Evolutionary conservation across 2,797 vertebrate species (phyloP).

Genomic region (Galaxias olidus): DNA sequence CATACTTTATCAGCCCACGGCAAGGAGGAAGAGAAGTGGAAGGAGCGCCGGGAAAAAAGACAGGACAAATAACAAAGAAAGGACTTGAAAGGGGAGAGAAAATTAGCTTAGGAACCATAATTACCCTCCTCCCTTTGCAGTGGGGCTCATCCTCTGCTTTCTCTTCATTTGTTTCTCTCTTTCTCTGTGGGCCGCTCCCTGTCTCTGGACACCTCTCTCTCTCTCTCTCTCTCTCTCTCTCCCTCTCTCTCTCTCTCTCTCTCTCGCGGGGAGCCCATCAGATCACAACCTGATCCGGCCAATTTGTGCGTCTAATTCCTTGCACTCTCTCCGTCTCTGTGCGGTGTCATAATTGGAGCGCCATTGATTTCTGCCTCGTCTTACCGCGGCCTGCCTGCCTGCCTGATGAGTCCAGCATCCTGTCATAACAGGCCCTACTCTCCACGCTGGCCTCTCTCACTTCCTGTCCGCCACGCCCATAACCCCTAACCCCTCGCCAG

Average conservation of each 20-base stretch:
- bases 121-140: slow-evolving; percentile 59
- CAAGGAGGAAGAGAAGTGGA: background rate
- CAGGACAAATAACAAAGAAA: too few species aligned
- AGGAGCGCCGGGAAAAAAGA: too few species aligned
- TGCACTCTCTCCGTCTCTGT: slow-evolving; percentile 66
- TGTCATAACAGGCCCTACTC: slow-evolving; percentile 64
- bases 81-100: slow-evolving; percentile 23
- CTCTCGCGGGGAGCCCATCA: slow-evolving; percentile 56
- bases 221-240: slow-evolving; percentile 35
- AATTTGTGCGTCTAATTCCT: slow-evolving; percentile 74
- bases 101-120: slow-evolving; percentile 54
- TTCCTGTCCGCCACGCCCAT: slow-evolving; percentile 50
- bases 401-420: slow-evolving; percentile 73
- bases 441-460: slow-evolving; percentile 30
- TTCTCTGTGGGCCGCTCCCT: background rate
- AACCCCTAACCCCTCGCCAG: background rate
- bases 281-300: slow-evolving; percentile 68
- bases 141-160: slow-evolving; percentile 1
- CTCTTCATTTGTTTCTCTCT: background rate
- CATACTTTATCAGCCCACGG: background rate
- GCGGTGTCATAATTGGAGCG: slow-evolving; percentile 76
- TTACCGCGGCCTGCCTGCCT: slow-evolving; percentile 73
- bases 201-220: slow-evolving; percentile 11
- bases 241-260: slow-evolving; percentile 40
- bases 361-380: slow-evolving; percentile 78